Evolutionary conservation across 2,113 vertebrate genomes (phyloP), one percentile per base, ranked within the genome.

Genomic region (Cyanoliseus patagonus): DNA sequence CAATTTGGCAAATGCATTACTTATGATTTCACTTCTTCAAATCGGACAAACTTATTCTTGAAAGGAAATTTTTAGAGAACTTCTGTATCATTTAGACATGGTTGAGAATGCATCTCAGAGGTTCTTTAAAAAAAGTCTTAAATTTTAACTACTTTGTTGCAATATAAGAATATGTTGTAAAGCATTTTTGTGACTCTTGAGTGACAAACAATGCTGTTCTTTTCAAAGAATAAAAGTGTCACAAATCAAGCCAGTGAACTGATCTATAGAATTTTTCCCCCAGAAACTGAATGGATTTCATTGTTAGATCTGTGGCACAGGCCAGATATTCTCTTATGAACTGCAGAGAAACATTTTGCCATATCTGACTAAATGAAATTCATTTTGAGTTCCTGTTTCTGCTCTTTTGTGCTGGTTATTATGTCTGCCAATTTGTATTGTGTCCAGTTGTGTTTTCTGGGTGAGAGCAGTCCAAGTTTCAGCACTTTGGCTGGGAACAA

Each of bases 181-280:
- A 51, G 35, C 28, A 23, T 51, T 84, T 75, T 11, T 3, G 3
- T 69, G 68, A 41, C 46, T 83, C 33, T 42, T 18, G 31, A 77
- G 24, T 44, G 39, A 91, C 66, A 90, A 94, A 46, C 16, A 8
- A 22, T 70, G 72, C 44, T 82, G 35, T 64, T 88, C 75, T 80
- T 92, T 92, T 91, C 82, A 67, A 73, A 86, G 74, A 74, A 57
- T 53, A 33, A 52, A 75, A 75, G 74, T 80, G 84, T 72, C 70
- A 82, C 82, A 93, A 95, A 72, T 77, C 86, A 91, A 91, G 27
- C 14, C 68, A 88, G 62, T 39, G 57, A 91, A 41, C 72, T 87
- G 83, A 75, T 86, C 5, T 41, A 46, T 72, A 95, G n/a, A n/a
- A n/a, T n/a, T 33, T 13, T 57, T 16, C 6, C 14, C 41, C 41